A percentile compares a stretch with the other conserved stretches of the same genome.
Evolutionary conservation across 1,140 invertebrate genomes (phyloP).

Genomic region (Penaeus chinensis): DNA sequence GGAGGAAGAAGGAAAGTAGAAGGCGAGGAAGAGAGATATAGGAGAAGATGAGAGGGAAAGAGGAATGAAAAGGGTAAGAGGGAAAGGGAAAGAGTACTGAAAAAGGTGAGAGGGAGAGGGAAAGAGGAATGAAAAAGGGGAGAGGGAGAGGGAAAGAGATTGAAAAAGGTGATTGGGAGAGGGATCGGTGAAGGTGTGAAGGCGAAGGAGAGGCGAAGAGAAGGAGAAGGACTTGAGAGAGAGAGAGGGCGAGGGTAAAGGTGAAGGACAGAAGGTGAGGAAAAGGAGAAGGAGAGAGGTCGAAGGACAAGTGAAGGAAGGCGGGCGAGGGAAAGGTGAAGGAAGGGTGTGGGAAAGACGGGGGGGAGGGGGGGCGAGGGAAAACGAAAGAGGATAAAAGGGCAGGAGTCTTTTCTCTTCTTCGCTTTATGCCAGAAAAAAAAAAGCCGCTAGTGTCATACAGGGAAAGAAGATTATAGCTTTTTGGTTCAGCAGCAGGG

Average conservation of each 20-base stretch:
- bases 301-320: too few species aligned
- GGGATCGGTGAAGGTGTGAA: neutral
- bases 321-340: too few species aligned
- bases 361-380: too few species aligned
- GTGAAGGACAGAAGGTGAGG: neutral
- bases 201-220: slow-evolving; percentile 13
- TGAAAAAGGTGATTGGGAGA: neutral
- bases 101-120: neutral
- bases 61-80: neutral
- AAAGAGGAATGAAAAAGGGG: neutral
- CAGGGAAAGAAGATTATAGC: too few species aligned
- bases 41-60: too few species aligned
- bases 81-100: too few species aligned
- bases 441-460: too few species aligned
- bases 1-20: neutral
- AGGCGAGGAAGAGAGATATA: neutral
- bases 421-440: too few species aligned
- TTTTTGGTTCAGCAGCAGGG: too few species aligned
- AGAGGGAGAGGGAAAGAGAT: neutral
- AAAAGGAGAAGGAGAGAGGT: slow-evolving; percentile 18
- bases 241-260: neutral
- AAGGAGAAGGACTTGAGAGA: neutral
- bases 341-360: neutral
- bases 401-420: too few species aligned
- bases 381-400: too few species aligned